A percentile compares a stretch with the other conserved stretches of the same genome.
phyloP scores from a whole-genome alignment of 1,140 invertebrate genomes.

The Cotesia typhae region DNA sequence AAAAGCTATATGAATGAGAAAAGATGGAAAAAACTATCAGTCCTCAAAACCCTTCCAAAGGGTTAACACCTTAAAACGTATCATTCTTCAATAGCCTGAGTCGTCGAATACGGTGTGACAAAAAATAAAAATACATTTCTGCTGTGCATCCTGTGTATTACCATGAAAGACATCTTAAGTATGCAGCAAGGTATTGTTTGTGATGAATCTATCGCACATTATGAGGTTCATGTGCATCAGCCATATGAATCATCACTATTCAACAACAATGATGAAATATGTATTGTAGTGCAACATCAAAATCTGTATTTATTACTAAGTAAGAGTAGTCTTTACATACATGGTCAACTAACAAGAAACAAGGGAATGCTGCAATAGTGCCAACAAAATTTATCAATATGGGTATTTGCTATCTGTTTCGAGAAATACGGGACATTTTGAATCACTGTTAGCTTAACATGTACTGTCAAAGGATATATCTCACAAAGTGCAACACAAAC shows the following conservation, averaged over 20 bases:
- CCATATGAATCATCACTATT: slow-evolving; percentile 3
- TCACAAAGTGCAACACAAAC: neutral
- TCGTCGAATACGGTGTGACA: slow-evolving; percentile 3
- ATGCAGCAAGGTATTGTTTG: slow-evolving; percentile 38
- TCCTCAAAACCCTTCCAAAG: neutral
- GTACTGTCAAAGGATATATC: no score
- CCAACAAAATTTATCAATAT: no score
- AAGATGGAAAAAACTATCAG: neutral
- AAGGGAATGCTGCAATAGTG: no score
- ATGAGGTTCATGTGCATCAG: slow-evolving; percentile 47
- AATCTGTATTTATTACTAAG: no score
- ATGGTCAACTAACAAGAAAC: no score
- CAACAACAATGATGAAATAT: slow-evolving; percentile 19
- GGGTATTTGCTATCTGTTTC: no score
- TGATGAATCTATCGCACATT: slow-evolving; percentile 51
- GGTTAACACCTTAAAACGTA: slow-evolving; percentile 8
- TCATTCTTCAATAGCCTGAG: slow-evolving; percentile 8
- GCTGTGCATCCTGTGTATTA: slow-evolving; percentile 2
- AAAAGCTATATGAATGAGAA: neutral
- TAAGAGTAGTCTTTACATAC: no score
- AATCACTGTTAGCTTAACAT: no score
- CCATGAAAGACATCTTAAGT: slow-evolving; percentile 40
- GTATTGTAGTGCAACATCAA: neutral
- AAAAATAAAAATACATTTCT: slow-evolving; percentile 8
- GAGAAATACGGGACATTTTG: no score